These are phyloP conservation scores for Huso huso DNA, from an alignment of 2,797 vertebrate species.

Conservation along the genomic window DNA sequence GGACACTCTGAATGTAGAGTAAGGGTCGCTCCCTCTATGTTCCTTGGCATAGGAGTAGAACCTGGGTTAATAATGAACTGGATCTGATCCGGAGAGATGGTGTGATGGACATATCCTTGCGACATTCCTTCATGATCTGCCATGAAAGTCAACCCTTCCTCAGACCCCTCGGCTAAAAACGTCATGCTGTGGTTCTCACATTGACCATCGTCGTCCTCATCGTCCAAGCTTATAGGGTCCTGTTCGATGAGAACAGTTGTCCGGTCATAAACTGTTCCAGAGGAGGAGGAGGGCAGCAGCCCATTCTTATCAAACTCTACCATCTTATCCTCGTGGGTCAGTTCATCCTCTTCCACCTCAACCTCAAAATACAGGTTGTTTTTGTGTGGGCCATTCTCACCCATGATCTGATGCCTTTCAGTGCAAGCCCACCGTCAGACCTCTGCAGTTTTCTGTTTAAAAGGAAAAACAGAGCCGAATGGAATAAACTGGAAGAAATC, in stretches of 20 bases:
- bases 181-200: slow-evolving; percentile 72
- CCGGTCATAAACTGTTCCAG: slow-evolving; percentile 83
- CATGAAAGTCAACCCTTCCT: slow-evolving; percentile 82
- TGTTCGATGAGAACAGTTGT: slow-evolving; percentile 97
- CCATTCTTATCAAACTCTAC: slow-evolving; percentile 71
- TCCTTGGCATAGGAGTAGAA: slow-evolving; percentile 95
- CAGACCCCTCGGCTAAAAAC: slow-evolving; percentile 80
- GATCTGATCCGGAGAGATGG: slow-evolving; percentile 96
- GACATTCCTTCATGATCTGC: slow-evolving; percentile 86
- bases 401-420: slow-evolving; percentile 74
- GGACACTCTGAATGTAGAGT: slow-evolving; percentile 96
- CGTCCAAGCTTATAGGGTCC: slow-evolving; percentile 82
- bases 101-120: slow-evolving; percentile 96
- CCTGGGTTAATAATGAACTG: slow-evolving; percentile 97
- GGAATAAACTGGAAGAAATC: no score
- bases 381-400: slow-evolving; percentile 82
- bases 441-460: slow-evolving; percentile 19
- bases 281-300: slow-evolving; percentile 70
- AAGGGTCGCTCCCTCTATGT: slow-evolving; percentile 94
- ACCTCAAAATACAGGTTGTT: slow-evolving; percentile 74
- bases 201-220: slow-evolving; percentile 83
- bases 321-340: slow-evolving; percentile 64
- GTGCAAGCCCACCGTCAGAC: slow-evolving; percentile 38
- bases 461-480: no score
- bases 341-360: slow-evolving; percentile 57